Conservation (phyloP, 2,888 invertebrate species). For the Tipula confusa region DNA sequence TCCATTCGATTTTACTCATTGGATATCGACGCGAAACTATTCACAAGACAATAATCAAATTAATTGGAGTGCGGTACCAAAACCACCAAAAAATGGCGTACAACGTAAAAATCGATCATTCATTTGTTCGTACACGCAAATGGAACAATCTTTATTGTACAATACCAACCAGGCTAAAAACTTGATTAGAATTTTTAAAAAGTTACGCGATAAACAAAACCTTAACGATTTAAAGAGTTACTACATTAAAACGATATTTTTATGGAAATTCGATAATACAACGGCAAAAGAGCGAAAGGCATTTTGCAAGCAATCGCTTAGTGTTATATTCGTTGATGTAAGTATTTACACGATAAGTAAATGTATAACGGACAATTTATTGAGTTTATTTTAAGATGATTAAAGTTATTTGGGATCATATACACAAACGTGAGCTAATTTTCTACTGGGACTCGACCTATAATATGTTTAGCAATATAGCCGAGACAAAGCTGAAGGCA, state of each 20-base stretch:
- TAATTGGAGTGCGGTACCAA: neutral
- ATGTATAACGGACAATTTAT: too few relatives aligned
- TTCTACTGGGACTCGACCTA: neutral
- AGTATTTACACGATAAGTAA: neutral
- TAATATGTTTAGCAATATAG: neutral
- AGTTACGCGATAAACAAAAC: neutral
- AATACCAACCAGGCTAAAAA: neutral
- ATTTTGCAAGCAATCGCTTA: neutral
- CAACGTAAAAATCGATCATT: neutral
- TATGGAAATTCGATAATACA: neutral
- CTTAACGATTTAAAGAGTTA: neutral
- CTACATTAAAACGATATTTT: slow-evolving; percentile 14
- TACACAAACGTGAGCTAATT: neutral
- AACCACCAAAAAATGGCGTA: neutral
- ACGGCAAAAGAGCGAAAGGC: neutral
- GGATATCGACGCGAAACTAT: neutral
- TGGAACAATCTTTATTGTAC: neutral
- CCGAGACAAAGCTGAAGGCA: neutral
- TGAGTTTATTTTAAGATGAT: neutral
- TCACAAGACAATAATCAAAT: neutral
- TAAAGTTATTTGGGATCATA: neutral
- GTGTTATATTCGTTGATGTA: neutral
- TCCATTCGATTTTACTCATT: neutral
- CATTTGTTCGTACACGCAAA: neutral
- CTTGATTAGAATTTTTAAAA: slow-evolving; percentile 14